Percentiles rank a stretch among this genome's conserved stretches.
phyloP scores from a whole-genome alignment of 2,797 vertebrate species.

The Lates japonicus region DNA sequence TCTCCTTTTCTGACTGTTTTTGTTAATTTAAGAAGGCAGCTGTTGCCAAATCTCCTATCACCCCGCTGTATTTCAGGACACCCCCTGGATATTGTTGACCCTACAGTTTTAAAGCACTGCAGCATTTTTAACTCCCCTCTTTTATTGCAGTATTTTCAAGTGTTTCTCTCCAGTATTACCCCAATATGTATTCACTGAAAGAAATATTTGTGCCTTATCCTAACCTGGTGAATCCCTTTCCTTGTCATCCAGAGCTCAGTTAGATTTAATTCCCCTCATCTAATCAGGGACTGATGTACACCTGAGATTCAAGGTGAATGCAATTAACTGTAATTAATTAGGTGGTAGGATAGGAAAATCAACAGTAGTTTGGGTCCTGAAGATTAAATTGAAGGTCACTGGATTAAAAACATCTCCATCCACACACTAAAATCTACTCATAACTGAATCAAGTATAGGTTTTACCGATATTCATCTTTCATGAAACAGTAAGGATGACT shows the following conservation, averaged over 20 bases:
- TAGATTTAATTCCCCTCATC: slow-evolving; percentile 14
- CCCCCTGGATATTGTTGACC: slow-evolving; percentile 61
- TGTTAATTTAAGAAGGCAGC: slow-evolving; percentile 50
- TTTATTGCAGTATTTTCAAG: slow-evolving; percentile 11
- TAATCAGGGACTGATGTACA: slow-evolving; percentile 15
- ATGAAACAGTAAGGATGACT: neutral
- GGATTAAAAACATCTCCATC: slow-evolving; percentile 15
- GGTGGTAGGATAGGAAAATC: slow-evolving; percentile 11
- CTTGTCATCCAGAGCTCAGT: neutral
- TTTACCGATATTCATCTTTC: slow-evolving; percentile 4
- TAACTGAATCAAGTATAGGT: neutral
- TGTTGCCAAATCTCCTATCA: slow-evolving; percentile 39
- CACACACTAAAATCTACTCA: slow-evolving; percentile 13
- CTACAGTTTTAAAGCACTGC: slow-evolving; percentile 37
- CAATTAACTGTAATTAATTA: slow-evolving; percentile 54
- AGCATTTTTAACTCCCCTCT: slow-evolving; percentile 27
- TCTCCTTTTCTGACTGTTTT: slow-evolving; percentile 31
- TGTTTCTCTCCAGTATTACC: neutral
- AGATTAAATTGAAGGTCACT: slow-evolving; percentile 44
- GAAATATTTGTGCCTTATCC: neutral
- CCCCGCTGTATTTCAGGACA: slow-evolving; percentile 33
- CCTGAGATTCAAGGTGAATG: slow-evolving; percentile 38
- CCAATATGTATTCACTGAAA: neutral
- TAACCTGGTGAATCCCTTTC: neutral
- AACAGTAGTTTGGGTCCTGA: slow-evolving; percentile 23